Evolutionary conservation across 1,140 invertebrate species (phyloP).

Genomic region (Kradibia gibbosae): DNA sequence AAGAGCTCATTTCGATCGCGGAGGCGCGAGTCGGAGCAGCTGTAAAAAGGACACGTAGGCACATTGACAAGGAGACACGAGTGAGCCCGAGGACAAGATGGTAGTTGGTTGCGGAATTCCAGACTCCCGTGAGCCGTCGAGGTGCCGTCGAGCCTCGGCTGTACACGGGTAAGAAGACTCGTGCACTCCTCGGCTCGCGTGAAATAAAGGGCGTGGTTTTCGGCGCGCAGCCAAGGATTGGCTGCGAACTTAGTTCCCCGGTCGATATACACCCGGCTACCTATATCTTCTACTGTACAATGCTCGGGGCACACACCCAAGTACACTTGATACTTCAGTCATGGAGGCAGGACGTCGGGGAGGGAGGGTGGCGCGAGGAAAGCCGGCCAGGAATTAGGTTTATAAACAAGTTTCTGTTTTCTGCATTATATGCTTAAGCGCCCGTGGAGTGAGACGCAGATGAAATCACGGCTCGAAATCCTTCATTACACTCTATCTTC

Average conservation of each 20-base stretch:
- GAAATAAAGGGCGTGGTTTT: slow-evolving; percentile 73
- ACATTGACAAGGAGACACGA: background rate
- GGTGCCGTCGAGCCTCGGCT: background rate
- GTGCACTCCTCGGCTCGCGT: slow-evolving; percentile 54
- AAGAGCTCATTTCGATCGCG: background rate
- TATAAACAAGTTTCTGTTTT: slow-evolving; percentile 1
- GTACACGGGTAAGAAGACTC: background rate
- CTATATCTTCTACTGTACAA: slow-evolving; percentile 60
- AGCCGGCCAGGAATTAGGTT: background rate
- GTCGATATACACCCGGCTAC: slow-evolving; percentile 69
- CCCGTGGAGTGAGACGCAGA: background rate
- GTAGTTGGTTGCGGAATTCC: background rate
- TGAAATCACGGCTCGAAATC: background rate
- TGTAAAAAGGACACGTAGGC: too few species aligned
- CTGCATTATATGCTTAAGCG: background rate
- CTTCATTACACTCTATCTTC: background rate
- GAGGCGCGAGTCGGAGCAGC: too few species aligned
- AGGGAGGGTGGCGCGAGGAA: background rate
- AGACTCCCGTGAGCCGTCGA: background rate
- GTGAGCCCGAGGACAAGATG: background rate
- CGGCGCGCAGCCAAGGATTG: slow-evolving; percentile 68
- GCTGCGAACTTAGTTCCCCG: slow-evolving; percentile 71
- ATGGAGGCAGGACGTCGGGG: slow-evolving; percentile 23
- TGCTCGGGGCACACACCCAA: slow-evolving; percentile 2
- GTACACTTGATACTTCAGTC: slow-evolving; percentile 70